These are phyloP conservation scores for Solenopsis invicta DNA, from an alignment of 1,140 invertebrate species.

Conservation along the genomic window DNA sequence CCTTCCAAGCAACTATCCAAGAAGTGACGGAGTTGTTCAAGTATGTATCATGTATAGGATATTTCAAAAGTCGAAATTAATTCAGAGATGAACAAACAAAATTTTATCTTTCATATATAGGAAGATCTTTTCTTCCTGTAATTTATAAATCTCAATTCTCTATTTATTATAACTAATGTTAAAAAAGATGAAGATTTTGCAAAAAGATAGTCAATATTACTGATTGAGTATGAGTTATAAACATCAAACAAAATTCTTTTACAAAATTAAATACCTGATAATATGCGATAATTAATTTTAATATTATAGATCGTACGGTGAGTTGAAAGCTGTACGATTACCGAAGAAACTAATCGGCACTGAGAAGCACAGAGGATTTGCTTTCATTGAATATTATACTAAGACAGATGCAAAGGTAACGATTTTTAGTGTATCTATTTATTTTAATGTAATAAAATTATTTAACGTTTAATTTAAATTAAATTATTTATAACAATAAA, in stretches of 20 bases:
- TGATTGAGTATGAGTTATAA: too few relatives aligned
- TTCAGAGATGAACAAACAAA: too few relatives aligned
- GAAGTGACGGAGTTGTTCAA: slow-evolving; percentile 98
- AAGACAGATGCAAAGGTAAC: slow-evolving; percentile 96
- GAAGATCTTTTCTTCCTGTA: too few relatives aligned
- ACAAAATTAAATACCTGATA: too few relatives aligned
- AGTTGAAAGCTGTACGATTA: slow-evolving; percentile 95
- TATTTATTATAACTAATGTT: too few relatives aligned
- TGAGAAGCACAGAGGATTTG: slow-evolving; percentile 97
- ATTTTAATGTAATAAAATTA: slow-evolving; percentile 11
- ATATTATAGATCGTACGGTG: slow-evolving; percentile 94
- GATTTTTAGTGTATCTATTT: slow-evolving; percentile 27
- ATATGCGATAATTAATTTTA: slow-evolving; percentile 23
- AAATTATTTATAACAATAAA: neutral
- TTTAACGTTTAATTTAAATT: neutral
- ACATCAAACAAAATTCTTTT: neutral
- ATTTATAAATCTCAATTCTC: too few relatives aligned
- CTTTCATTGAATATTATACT: slow-evolving; percentile 97
- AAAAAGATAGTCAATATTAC: too few relatives aligned
- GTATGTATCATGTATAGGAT: slow-evolving; percentile 87
- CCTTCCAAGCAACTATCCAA: slow-evolving; percentile 96
- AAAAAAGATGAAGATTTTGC: too few relatives aligned
- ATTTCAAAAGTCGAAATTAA: too few relatives aligned
- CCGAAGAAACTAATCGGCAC: slow-evolving; percentile 95
- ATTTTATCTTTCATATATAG: too few relatives aligned